A percentile compares a stretch with the other conserved stretches of the same genome.
These are phyloP conservation scores for Corythaeola cristata DNA, from an alignment of 2,113 vertebrate genomes.

Conservation along the genomic window DNA sequence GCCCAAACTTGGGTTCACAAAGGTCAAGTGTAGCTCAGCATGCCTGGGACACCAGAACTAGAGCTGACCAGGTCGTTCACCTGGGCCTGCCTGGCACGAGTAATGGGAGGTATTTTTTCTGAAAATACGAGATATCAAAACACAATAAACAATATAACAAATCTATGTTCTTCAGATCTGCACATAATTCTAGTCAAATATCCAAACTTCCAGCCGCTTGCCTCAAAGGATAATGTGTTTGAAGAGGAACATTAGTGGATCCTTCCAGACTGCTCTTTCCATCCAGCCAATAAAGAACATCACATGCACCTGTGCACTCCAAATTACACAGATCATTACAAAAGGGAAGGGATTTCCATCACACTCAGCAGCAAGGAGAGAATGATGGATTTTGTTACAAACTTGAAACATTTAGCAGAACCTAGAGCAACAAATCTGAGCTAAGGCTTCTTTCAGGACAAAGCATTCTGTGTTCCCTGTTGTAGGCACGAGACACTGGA, in stretches of 20 bases:
- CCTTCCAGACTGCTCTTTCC: neutral
- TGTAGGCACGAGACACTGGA: neutral
- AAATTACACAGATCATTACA: constrained; percentile 25
- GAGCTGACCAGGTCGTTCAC: neutral
- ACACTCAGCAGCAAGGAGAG: neutral
- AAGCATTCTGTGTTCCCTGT: neutral
- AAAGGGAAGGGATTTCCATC: constrained; percentile 2
- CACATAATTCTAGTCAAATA: neutral
- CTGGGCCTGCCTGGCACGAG: neutral
- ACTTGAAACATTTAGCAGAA: neutral
- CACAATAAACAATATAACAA: neutral
- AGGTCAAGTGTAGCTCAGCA: neutral
- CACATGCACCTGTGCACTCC: neutral
- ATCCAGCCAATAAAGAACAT: neutral
- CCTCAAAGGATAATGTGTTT: neutral
- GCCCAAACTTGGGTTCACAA: neutral
- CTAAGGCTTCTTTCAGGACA: neutral
- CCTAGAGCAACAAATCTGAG: neutral
- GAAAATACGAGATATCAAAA: neutral
- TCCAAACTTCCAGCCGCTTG: neutral
- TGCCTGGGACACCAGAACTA: neutral
- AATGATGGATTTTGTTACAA: neutral
- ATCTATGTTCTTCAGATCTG: neutral
- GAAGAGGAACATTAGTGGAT: neutral
- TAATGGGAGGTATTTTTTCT: neutral